Evolutionary conservation across 2,888 invertebrate species (phyloP), one percentile per base, ranked within the genome.

Genomic region (Endomychus coccineus): DNA sequence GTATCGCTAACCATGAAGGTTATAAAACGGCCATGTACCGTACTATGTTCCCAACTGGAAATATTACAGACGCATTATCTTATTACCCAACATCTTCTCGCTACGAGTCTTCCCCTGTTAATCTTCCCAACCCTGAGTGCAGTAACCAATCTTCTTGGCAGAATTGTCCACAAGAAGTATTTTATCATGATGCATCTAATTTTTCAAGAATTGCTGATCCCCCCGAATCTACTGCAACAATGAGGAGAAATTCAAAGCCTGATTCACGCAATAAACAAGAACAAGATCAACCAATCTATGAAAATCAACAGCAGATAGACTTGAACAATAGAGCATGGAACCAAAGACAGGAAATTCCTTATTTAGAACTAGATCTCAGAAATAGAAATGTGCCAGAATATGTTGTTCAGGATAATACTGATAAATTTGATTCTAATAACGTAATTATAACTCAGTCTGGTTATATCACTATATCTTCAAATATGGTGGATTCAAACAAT

Each of bases 361-460:
- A 62, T 43, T 46, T 69, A 34, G 69, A 69, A 44, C 52, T 68
- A 21, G 69, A 71, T 47, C 52, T 70, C 30, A 55, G 69, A 43
- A 73, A 74, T 58, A 62, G 71, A 40, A 74, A 72, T 50, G 60
- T 73, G 2, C 70, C 70, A n/a, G 69, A 69, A 40, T 65, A 67
- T 37, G 55, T 64, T 4, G 56, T 61, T 4, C 64, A 65, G 36
- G 62, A 60, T 12, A 61, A 65, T 19, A 54, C 54, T 19, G 53
- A 56, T 16, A 36, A 43, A 2, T 75, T 72, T 43, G 74, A 75
- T 40, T 63, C 74, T 0, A 71, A 69, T 21, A 71, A 69, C 27
- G 71, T 83, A n/a, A 74, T 84, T 38, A 83, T 84, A 33, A 82
- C 83, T 1, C 82, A 84, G 58, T 80, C 83, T 2, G 84, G 84